phyloP scores from a whole-genome alignment of 2,797 vertebrate genomes.

The Karalla daura region DNA sequence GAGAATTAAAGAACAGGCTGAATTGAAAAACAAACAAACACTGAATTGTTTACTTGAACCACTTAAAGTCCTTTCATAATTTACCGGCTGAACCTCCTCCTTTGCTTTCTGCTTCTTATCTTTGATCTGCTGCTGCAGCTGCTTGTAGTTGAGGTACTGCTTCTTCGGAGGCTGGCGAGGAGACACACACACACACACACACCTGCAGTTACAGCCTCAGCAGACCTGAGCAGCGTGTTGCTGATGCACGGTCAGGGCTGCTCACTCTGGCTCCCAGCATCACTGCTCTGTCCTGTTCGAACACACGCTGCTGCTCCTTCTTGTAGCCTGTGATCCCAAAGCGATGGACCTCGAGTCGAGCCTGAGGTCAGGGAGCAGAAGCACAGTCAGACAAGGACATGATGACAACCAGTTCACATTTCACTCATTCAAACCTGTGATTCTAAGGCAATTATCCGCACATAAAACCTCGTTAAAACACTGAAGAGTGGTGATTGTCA shows the following conservation, averaged over 20 bases:
- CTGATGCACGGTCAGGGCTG: not conserved
- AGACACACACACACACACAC: not conserved
- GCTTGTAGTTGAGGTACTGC: conserved; percentile 90
- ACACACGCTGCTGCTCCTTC: conserved; percentile 91
- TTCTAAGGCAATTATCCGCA: no score
- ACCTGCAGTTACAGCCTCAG: not conserved
- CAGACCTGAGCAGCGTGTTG: not conserved
- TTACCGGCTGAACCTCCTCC: conserved; percentile 83
- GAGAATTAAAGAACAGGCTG: conserved; percentile 9
- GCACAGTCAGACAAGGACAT: not conserved
- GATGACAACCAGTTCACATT: not conserved
- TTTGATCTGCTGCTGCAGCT: conserved; percentile 88
- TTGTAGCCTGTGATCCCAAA: conserved; percentile 95
- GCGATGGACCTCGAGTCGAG: conserved; percentile 94
- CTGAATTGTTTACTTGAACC: no score
- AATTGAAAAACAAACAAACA: no score
- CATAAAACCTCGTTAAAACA: no score
- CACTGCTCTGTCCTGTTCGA: conserved; percentile 92
- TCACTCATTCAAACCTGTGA: no score
- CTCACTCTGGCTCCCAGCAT: conserved; percentile 95
- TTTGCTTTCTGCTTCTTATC: conserved; percentile 82
- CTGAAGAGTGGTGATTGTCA: conserved; percentile 73
- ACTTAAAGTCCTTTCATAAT: no score
- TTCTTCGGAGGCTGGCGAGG: conserved; percentile 89
- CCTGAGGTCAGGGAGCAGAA: conserved; percentile 71